Conservation (phyloP, 2,888 invertebrate species). For the Agrotis clavis region DNA sequence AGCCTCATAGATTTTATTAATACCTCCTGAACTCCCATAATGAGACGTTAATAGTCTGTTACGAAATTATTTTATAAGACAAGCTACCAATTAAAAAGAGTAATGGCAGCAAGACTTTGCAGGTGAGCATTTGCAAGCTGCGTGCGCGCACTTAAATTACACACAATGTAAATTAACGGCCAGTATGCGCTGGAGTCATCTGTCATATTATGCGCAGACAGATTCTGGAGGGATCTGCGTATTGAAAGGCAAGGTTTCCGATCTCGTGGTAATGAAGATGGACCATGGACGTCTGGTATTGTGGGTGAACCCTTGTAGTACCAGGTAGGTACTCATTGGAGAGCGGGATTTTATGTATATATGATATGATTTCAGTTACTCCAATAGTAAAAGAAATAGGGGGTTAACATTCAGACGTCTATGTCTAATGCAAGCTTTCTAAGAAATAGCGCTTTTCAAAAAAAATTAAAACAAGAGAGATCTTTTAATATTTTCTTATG, state of each 20-base stretch:
- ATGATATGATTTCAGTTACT: no score
- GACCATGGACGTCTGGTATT: neutral
- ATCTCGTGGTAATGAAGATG: conserved; percentile 25
- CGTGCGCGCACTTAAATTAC: conserved; percentile 66
- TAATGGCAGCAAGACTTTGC: conserved; percentile 71
- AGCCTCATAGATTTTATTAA: conserved; percentile 48
- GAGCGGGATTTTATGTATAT: no score
- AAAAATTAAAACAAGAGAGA: no score
- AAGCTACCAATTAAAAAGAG: conserved; percentile 75
- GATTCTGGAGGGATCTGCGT: conserved; percentile 32
- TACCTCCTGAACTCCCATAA: conserved; percentile 51
- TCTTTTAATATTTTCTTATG: no score
- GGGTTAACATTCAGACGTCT: no score
- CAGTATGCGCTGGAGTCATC: conserved; percentile 56
- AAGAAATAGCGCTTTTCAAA: no score
- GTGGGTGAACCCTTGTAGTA: neutral
- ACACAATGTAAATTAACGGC: conserved; percentile 67
- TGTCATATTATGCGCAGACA: conserved; percentile 62
- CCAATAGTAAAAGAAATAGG: no score
- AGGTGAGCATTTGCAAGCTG: conserved; percentile 78
- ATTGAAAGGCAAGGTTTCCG: conserved; percentile 19
- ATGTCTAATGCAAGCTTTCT: neutral
- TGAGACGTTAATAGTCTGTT: conserved; percentile 63
- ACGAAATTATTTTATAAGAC: conserved; percentile 65
- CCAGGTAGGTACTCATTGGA: no score